phyloP scores from a whole-genome alignment of 2,797 vertebrate genomes.

The Arremon brunneinucha region DNA sequence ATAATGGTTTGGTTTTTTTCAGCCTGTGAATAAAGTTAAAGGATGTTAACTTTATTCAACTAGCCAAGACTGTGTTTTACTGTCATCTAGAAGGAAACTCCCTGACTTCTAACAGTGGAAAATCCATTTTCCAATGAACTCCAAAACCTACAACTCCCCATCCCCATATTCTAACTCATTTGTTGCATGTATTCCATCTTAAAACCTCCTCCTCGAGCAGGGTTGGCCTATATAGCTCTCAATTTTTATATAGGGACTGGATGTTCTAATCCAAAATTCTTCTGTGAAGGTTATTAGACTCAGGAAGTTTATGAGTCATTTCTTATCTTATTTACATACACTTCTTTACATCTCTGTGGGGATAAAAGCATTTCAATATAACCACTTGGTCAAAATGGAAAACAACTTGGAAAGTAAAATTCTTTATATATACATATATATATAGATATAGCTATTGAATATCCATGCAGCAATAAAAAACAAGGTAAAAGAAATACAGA shows the following conservation, averaged over 20 bases:
- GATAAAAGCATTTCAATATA: neutral
- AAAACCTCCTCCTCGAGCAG: neutral
- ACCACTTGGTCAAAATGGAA: neutral
- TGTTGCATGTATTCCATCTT: neutral
- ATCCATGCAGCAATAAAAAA: neutral
- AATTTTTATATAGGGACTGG: neutral
- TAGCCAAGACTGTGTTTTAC: neutral
- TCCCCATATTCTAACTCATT: neutral
- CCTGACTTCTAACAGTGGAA: neutral
- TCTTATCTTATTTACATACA: neutral
- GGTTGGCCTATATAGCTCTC: neutral
- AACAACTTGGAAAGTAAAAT: neutral
- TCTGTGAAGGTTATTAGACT: neutral
- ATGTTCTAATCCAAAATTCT: neutral
- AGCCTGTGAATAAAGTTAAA: neutral
- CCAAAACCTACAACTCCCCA: neutral
- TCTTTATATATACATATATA: neutral
- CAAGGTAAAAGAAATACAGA: neutral
- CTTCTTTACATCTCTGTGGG: neutral
- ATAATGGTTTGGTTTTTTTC: neutral
- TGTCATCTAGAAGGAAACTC: neutral
- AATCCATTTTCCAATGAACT: neutral
- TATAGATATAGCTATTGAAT: neutral
- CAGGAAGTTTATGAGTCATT: neutral
- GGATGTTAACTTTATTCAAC: neutral